Base-by-base conservation (phyloP, 2,797 vertebrate genomes). In the Darevskia mixta region DNA sequence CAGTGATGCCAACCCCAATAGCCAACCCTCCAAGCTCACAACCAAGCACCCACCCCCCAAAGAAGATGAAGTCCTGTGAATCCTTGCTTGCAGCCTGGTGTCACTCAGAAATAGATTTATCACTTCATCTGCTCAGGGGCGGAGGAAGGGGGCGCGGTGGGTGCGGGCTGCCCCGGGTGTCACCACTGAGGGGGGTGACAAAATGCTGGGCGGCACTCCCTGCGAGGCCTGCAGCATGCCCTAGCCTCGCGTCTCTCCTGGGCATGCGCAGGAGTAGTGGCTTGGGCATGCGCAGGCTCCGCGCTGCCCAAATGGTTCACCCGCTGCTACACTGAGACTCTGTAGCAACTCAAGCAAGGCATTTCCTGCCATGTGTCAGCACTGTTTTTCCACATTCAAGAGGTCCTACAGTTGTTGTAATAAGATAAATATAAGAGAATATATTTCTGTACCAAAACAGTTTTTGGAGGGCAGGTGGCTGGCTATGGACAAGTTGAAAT, bases 281-380 rank as follows among this genome's bases (percentile, higher is more conserved):
- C 49, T 55, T 55, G 49, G 49, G 49, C 0, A 3, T 15, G 49
- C 3, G 49, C 49, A 55, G 49, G 49, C 49, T 55, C 1, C 13
- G 11, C 0, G 13, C 3, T 55, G 49, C 49, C 49, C 13, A 55
- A 55, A 55, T 0, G 13, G 49, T 55, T 55, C 3, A 0, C 49
- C 49, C 1, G 0, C 49, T 55, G 49, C 49, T 13, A 35, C 35
- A 35, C 35, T 35, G 35, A 35, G 35, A 49, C 61, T 20, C 32
- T 66, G n/a, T 45, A 55, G 45, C 27, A 64, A 32, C 3, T 55
- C 45, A 75, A 27, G 17, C 18, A 45, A 45, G 9, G 38, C 72
- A 64, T 6, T 29, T 66, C 61, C 23, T 67, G 84, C 9, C 41
- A 79, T 71, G 23, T 35, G 23, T 2, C 79, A 38, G 23, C 15